phyloP scores from a whole-genome alignment of 2,888 invertebrate species.

The Thera britannica region DNA sequence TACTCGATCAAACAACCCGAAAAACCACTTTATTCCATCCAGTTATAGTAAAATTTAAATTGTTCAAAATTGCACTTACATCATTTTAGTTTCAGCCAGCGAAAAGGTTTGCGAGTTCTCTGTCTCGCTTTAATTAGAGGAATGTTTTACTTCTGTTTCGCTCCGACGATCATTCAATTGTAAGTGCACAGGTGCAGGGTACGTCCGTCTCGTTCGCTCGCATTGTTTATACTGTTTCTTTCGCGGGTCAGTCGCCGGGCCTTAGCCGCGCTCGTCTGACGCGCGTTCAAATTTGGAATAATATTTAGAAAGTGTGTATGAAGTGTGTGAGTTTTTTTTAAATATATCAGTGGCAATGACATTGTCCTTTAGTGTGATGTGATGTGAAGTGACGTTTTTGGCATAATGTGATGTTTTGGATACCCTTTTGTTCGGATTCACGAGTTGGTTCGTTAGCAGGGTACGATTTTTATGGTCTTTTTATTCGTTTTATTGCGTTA shows the following conservation, averaged over 20 bases:
- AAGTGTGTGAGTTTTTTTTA: slow-evolving; percentile 49
- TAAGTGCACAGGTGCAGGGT: slow-evolving; percentile 80
- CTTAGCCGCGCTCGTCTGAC: slow-evolving; percentile 54
- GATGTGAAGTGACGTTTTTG: slow-evolving; percentile 60
- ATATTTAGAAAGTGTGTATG: slow-evolving; percentile 59
- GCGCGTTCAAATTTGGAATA: slow-evolving; percentile 47
- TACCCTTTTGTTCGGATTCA: slow-evolving; percentile 59
- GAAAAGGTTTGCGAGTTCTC: slow-evolving; percentile 49
- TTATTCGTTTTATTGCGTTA: slow-evolving; percentile 31
- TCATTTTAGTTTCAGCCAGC: slow-evolving; percentile 41
- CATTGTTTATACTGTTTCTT: slow-evolving; percentile 49
- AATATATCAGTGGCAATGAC: slow-evolving; percentile 47
- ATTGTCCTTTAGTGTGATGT: slow-evolving; percentile 48
- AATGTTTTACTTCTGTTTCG: slow-evolving; percentile 75
- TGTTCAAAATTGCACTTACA: slow-evolving; percentile 45
- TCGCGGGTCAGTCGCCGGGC: slow-evolving; percentile 68
- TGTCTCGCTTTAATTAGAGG: slow-evolving; percentile 66
- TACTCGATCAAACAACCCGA: slow-evolving; percentile 35
- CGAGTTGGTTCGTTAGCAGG: slow-evolving; percentile 46
- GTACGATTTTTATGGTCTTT: slow-evolving; percentile 53
- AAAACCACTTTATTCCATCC: slow-evolving; percentile 39
- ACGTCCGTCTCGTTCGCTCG: slow-evolving; percentile 67
- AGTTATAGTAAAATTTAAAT: slow-evolving; percentile 41
- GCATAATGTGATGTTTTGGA: slow-evolving; percentile 58
- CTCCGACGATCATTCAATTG: slow-evolving; percentile 71